Conservation (phyloP, 2,888 invertebrate genomes). For the Timema cristinae region DNA sequence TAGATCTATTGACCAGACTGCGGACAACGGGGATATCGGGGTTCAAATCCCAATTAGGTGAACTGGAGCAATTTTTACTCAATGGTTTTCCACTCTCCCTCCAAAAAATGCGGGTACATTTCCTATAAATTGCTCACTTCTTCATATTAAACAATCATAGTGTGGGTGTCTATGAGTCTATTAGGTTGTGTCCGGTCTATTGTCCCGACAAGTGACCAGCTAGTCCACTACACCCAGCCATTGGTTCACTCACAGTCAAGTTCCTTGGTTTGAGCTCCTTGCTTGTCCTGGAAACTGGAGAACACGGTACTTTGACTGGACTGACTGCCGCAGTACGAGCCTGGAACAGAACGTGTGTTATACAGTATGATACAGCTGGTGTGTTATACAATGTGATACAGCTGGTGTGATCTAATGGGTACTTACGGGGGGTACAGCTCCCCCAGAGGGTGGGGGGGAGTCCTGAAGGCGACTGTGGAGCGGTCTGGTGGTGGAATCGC, state of each 20-base stretch:
- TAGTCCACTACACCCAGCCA: too few species aligned
- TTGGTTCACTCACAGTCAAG: conserved; percentile 19
- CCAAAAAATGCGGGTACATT: too few species aligned
- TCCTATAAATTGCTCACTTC: too few species aligned
- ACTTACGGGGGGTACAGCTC: conserved; percentile 18
- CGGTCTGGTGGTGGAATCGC: background rate
- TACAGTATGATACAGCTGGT: background rate
- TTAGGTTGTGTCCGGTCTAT: too few species aligned
- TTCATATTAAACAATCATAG: too few species aligned
- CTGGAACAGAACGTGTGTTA: background rate
- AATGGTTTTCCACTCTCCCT: too few species aligned
- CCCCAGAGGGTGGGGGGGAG: background rate
- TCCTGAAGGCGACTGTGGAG: background rate
- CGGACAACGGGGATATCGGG: too few species aligned
- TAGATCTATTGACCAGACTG: background rate
- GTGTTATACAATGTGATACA: background rate
- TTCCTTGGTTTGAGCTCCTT: background rate
- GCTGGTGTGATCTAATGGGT: background rate
- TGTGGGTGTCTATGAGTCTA: too few species aligned
- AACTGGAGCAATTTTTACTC: background rate
- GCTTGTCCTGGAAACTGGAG: background rate
- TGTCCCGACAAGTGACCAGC: too few species aligned
- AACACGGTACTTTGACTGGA: conserved; percentile 5
- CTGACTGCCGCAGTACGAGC: conserved; percentile 17
- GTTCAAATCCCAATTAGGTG: background rate